Evolutionary conservation across 2,888 invertebrate genomes (phyloP), one percentile per base, ranked within the genome.

Genomic region (Ommatoiulus sabulosus): DNA sequence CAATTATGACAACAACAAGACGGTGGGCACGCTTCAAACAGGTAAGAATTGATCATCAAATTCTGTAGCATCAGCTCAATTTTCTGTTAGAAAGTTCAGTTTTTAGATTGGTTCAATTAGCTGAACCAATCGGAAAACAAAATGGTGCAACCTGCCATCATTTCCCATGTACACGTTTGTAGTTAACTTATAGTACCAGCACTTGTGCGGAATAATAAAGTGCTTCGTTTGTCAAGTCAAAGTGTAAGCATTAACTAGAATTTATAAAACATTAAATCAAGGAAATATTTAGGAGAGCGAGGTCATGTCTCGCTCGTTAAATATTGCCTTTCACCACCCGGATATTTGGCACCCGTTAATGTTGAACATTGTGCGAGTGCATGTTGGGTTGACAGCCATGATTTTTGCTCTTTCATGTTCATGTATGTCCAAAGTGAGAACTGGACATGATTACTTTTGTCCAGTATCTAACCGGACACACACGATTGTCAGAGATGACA

Each of bases 321-420:
- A 63, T 63, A 63, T 63, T 80, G 35, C 80, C 35, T 80, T 80
- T 80, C 80, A 80, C 35, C 80, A 80, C 80, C 80, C 80, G 80
- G 80, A 80, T 80, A 35, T 43, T 80, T 80, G 80, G 12, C 35
- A 80, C 35, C 24, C 24, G 35, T 80, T 80, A 35, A 52, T 52
- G 52, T 52, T 15, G 17, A 52, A 52, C 52, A 52, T 15, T 12
- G 80, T 63, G 63, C n/a, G 57, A 57, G 4, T 3, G n/a, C 10
- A 80, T 15, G 12, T 52, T 15, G 57, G 15, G 57, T 57, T 57
- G 57, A 57, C 57, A 57, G 57, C n/a, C 35, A 35, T 35, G 35
- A 35, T 35, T 35, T 35, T 35, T 35, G 35, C 35, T 3, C 80
- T 35, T 35, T 35, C 80, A 35, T 80, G 35, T 43, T 35, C 80